phyloP scores from a whole-genome alignment of 1,140 invertebrate species.

The Sesamia nonagrioides region DNA sequence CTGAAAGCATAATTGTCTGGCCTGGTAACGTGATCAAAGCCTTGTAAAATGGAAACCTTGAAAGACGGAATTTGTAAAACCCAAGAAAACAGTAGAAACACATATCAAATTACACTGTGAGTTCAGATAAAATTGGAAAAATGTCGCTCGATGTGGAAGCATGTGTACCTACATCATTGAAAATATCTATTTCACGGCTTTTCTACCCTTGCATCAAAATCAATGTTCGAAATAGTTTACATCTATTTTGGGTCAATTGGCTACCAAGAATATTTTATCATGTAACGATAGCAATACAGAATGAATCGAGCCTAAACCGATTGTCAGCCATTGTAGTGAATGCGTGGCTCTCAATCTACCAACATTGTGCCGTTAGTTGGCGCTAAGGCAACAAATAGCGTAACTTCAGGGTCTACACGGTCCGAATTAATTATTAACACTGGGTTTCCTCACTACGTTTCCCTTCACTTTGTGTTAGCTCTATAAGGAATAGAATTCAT shows the following conservation, averaged over 20 bases:
- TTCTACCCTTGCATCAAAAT: too few relatives aligned
- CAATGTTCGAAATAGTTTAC: too few relatives aligned
- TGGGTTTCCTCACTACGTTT: constrained; percentile 29
- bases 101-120: too few relatives aligned
- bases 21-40: not conserved
- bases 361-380: constrained; percentile 13
- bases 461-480: constrained; percentile 32
- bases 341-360: constrained; percentile 16
- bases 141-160: too few relatives aligned
- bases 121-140: too few relatives aligned
- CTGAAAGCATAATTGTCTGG: not conserved
- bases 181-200: too few relatives aligned
- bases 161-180: too few relatives aligned
- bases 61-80: too few relatives aligned
- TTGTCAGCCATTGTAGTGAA: constrained; percentile 18
- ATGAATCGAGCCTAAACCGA: constrained; percentile 20
- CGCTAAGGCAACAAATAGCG: constrained; percentile 33
- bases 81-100: too few relatives aligned
- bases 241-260: not conserved
- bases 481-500: constrained; percentile 32
- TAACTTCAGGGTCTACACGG: constrained; percentile 20
- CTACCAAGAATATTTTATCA: constrained; percentile 4
- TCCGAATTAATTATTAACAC: constrained; percentile 37
- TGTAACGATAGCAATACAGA: not conserved
- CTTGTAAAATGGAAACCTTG: not conserved